Conservation (phyloP, 2,797 vertebrate species). For the Myotis pilosus region DNA sequence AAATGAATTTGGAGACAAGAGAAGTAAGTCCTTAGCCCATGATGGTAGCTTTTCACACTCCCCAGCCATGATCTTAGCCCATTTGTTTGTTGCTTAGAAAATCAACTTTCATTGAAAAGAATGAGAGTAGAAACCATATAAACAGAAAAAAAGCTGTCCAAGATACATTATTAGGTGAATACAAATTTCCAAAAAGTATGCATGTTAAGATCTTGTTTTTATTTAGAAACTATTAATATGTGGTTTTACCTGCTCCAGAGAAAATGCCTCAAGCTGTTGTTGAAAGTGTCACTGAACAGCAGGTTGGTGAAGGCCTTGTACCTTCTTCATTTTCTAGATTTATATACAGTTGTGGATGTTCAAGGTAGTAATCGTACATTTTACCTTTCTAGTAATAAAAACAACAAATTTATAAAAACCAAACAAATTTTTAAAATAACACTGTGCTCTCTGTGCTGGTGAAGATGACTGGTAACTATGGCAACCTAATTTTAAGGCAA, state of each 20-base stretch:
- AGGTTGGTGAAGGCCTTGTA: neutral
- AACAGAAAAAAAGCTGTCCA: neutral
- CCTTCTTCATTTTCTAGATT: neutral
- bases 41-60: neutral
- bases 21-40: neutral
- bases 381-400: neutral
- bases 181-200: neutral
- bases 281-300: neutral
- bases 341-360: neutral
- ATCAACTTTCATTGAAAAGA: neutral
- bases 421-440: conserved; percentile 44
- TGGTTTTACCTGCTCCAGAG: neutral
- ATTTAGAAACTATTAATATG: neutral
- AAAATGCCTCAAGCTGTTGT: neutral
- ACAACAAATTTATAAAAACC: neutral
- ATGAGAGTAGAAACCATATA: neutral
- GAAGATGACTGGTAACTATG: conserved; percentile 61
- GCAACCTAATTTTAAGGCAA: conserved; percentile 64
- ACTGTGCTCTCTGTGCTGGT: conserved; percentile 3
- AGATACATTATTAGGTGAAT: neutral
- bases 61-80: neutral
- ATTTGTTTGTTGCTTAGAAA: neutral
- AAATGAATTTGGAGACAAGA: neutral
- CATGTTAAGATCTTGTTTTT: neutral
- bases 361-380: neutral